Base-by-base conservation (phyloP, 2,797 vertebrate species). In the Crenichthys baileyi region DNA sequence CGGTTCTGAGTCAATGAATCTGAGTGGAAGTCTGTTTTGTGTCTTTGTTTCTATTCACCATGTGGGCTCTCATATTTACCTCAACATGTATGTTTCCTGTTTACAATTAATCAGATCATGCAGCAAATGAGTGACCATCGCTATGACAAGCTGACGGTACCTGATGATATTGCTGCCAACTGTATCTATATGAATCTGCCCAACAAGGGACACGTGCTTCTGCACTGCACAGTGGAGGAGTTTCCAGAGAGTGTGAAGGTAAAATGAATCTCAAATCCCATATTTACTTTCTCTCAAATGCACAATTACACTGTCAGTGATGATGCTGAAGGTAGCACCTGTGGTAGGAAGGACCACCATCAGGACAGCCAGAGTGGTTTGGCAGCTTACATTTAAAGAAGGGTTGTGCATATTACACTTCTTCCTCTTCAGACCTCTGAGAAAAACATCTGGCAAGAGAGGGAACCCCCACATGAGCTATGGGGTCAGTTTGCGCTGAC, bases 41-140 rank as follows among this genome's bases (percentile, higher is more conserved):
- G 50, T 89, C 77, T 75, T 16, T 63, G 60, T 89, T 51, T 51
- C 73, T 79, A 31, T 70, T 71, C 79, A 71, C 79, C 63, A 26
- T 56, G 50, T 79, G 74, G 74, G 67, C n/a, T 73, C 55, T 53
- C 26, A 26, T 26, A 29, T 46, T 20, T 46, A 13, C 26, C 77
- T 81, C 71, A 48, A 39, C 48, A 46, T 70, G 26, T 86, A 61
- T 85, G 16, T 80, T n/a, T 85, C 24, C 63, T 41, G 15, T 82
- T 60, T 86, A 12, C 81, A 8, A 61, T 58, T 85, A 11, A 83
- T 50, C 85, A 99, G 98, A 97, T 96, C 84, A 99, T 99, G 97
- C 98, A 99, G 60, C 97, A 99, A 88, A 98, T 99, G 97, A 99
- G 97, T 0, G 97, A 99, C 93, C 97, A 99, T 85, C 97, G 96